A percentile compares a stretch with the other conserved stretches of the same genome.
Conservation (phyloP, 2,113 vertebrate species). For the Sylvia atricapilla region DNA sequence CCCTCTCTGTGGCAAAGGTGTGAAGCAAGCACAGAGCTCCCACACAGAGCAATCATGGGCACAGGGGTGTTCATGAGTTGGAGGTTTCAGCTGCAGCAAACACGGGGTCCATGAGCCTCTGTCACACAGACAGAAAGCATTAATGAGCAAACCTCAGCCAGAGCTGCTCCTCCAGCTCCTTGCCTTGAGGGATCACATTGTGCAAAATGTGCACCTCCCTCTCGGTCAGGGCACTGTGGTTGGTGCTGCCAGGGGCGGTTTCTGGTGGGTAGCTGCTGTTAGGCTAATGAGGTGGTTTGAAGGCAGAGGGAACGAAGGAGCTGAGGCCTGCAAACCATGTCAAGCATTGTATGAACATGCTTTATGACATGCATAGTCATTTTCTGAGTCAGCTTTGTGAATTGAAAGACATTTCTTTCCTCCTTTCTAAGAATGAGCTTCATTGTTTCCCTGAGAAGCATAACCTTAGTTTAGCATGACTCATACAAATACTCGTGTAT, state of each 20-base stretch:
- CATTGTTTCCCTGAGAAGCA: background rate
- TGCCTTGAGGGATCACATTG: background rate
- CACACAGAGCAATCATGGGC: background rate
- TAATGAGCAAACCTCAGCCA: background rate
- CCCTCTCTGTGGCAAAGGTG: background rate
- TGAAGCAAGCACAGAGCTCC: background rate
- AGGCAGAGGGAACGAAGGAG: background rate
- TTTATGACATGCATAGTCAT: background rate
- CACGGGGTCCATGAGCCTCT: rapidly evolving
- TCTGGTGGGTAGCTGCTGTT: background rate
- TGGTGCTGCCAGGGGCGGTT: background rate
- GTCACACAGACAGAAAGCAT: rapidly evolving
- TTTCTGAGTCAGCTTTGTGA: background rate
- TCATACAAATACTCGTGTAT: background rate
- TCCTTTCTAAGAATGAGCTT: background rate
- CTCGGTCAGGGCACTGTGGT: background rate
- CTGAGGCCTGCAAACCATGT: background rate
- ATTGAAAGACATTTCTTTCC: background rate
- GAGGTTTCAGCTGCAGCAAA: background rate
- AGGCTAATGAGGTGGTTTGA: background rate
- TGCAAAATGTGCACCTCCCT: background rate
- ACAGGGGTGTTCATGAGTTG: background rate
- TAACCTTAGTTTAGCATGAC: background rate
- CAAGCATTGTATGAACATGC: background rate
- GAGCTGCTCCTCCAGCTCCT: background rate